Conservation (phyloP, 2,797 vertebrate species). For the Malacoctenus gilli region DNA sequence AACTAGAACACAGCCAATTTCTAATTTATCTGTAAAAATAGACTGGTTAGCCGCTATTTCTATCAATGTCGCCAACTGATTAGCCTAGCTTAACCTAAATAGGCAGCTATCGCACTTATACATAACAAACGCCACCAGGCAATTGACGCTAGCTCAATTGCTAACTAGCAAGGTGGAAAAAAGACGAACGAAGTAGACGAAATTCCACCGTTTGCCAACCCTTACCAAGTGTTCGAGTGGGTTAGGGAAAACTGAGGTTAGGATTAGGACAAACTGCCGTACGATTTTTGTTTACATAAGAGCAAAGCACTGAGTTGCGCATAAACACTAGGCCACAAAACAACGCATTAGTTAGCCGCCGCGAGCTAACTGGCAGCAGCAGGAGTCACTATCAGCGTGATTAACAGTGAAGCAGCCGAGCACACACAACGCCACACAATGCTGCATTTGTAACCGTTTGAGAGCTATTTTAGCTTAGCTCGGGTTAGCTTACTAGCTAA, state of each 20-base stretch:
- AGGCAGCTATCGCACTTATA: constrained; percentile 57
- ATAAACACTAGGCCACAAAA: constrained; percentile 70
- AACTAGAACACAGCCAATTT: not conserved
- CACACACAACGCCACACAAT: constrained; percentile 19
- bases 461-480: constrained; percentile 63
- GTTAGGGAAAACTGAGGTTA: not conserved
- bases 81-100: constrained; percentile 74
- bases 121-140: constrained; percentile 53
- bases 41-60: constrained; percentile 15
- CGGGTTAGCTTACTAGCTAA: constrained; percentile 51
- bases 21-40: not conserved
- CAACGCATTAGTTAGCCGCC: constrained; percentile 46
- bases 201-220: not conserved
- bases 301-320: constrained; percentile 65
- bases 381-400: constrained; percentile 1
- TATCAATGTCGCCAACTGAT: constrained; percentile 47
- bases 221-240: not conserved
- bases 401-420: constrained; percentile 28
- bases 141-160: constrained; percentile 39
- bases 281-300: constrained; percentile 74
- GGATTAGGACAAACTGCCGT: constrained; percentile 1
- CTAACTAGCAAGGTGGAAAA: constrained; percentile 23
- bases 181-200: not conserved
- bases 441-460: constrained; percentile 16
- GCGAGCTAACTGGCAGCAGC: constrained; percentile 13